Conservation (phyloP, 2,113 vertebrate genomes). For the Camelus bactrianus region DNA sequence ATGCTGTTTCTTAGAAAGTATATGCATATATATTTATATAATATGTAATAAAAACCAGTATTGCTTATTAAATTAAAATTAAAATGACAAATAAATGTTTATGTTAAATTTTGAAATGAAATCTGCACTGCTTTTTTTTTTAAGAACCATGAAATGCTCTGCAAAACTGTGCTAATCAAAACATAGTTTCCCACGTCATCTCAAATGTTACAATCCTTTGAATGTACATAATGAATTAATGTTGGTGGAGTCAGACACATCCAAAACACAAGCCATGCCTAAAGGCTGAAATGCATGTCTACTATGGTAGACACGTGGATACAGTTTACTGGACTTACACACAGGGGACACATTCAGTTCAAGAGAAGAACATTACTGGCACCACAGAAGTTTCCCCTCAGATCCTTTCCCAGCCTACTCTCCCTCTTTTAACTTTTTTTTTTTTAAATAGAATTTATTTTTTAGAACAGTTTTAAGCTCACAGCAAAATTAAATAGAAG, state of each 20-base stretch:
- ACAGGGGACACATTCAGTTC: not conserved
- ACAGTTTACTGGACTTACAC: not conserved
- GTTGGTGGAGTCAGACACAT: not conserved
- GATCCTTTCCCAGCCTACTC: not conserved
- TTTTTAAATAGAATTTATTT: not conserved
- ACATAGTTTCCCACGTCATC: not conserved
- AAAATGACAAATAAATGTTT: slow-evolving; percentile 83
- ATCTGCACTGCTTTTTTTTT: slow-evolving; percentile 44
- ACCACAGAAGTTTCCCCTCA: not conserved
- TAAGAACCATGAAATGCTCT: not conserved
- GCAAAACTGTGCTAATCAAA: not conserved
- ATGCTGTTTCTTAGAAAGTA: slow-evolving; percentile 81
- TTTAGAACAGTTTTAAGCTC: not conserved
- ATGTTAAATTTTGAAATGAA: slow-evolving; percentile 79
- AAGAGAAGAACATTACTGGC: not conserved
- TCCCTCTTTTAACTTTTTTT: not conserved
- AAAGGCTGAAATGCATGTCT: not conserved
- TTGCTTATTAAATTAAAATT: slow-evolving; percentile 66
- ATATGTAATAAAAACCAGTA: slow-evolving; percentile 67
- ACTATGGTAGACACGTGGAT: not conserved
- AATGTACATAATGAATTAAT: not conserved
- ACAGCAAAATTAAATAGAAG: not conserved
- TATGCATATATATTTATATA: slow-evolving; percentile 84
- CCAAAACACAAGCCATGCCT: not conserved
- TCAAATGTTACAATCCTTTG: not conserved